Evolutionary conservation across 2,113 vertebrate species (phyloP), one percentile per base, ranked within the genome.

Genomic region (Catharus minimus): DNA sequence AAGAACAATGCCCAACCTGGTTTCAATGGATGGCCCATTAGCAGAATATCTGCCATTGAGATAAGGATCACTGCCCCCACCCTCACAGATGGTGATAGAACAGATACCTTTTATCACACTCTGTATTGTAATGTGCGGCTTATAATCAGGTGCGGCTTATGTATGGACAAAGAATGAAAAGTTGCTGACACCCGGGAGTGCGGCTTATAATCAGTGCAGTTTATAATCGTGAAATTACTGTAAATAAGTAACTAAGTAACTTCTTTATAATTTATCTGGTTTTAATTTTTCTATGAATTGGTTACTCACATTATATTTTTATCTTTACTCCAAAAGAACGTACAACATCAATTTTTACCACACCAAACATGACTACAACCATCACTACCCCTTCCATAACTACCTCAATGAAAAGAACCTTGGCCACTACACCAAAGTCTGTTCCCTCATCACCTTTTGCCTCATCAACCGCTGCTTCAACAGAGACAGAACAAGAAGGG

Each of bases 321-420:
- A 19, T 23, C 32, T 87, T 82, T 92, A 38, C 15, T 61, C 46
- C 50, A 18, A 92, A 92, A 96, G 95, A 87, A 61, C 87, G 50
- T 38, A 96, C 87, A 50, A 94, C 94, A 65, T 46, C 67, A 28
- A 19, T 65, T 89, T 57, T 78, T 57, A 82, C 67, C n/a, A 83
- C 47, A 47, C 44, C 52, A 56, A 86, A 50, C 43, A 49, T 81
- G 79, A 92, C 91, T 76, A 86, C 91, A 33, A 23, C 65, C 61
- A 77, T 89, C 58, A 43, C 27, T 17, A 27, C 61, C 1, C 55
- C 85, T 16, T 57, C 32, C 5, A 13, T 75, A 62, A 73, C 14
- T 9, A 86, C 28, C 3, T 26, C 79, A 68, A 1, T 32, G 9
- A 58, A 49, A 67, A 84, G 89, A 77, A 32, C 23, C 10, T 4